phyloP scores from a whole-genome alignment of 1,140 invertebrate species.

The Drosophila biarmipes region DNA sequence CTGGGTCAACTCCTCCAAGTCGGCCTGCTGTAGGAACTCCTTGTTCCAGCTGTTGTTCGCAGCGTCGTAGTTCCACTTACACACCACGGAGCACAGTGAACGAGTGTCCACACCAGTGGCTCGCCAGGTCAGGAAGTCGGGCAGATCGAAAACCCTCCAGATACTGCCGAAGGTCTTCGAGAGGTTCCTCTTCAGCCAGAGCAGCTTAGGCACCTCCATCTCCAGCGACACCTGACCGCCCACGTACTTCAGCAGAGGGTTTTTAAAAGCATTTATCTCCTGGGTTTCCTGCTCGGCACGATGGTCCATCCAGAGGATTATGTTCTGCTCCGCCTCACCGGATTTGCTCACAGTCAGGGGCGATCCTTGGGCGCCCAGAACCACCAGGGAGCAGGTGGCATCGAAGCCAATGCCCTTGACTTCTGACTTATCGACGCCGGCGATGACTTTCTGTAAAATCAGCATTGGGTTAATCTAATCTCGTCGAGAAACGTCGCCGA shows the following conservation, averaged over 20 bases:
- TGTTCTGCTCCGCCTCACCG: constrained; percentile 90
- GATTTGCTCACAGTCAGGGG: constrained; percentile 91
- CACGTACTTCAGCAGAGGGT: constrained; percentile 93
- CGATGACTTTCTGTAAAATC: constrained; percentile 86
- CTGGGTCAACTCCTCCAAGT: constrained; percentile 89
- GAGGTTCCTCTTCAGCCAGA: constrained; percentile 96
- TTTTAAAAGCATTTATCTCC: constrained; percentile 91
- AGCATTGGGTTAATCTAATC: constrained; percentile 64
- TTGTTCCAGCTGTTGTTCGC: constrained; percentile 89
- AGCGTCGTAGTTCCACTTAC: constrained; percentile 96
- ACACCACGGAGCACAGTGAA: constrained; percentile 95
- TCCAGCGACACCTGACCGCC: constrained; percentile 97
- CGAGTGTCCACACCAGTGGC: constrained; percentile 91
- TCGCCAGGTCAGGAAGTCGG: constrained; percentile 97
- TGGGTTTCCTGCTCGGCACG: constrained; percentile 92
- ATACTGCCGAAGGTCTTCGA: constrained; percentile 88
- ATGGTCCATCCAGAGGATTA: constrained; percentile 99
- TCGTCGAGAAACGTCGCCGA: constrained; percentile 24
- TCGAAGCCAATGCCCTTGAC: constrained; percentile 97
- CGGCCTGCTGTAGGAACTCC: constrained; percentile 90
- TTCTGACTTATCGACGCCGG: constrained; percentile 85
- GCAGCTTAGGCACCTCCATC: constrained; percentile 97
- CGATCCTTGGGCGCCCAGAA: constrained; percentile 88
- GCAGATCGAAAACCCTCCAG: constrained; percentile 94
- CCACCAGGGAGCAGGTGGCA: constrained; percentile 97